Conservation (phyloP, 2,797 vertebrate species). For the Spinus pinus region DNA sequence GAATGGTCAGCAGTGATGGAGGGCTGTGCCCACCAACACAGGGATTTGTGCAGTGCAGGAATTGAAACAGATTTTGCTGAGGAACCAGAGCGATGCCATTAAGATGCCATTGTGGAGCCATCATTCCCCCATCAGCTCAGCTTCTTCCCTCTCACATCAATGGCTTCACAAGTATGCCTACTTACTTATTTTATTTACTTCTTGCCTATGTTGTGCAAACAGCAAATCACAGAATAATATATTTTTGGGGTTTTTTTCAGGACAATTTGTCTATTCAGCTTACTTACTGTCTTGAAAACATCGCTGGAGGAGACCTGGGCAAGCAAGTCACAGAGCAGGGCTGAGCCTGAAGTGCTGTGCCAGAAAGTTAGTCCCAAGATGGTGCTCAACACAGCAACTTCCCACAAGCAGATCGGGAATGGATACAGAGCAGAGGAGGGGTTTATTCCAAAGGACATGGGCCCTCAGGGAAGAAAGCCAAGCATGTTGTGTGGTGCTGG, state of each 20-base stretch:
- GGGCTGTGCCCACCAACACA: neutral
- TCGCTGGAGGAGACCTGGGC: neutral
- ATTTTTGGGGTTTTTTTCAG: neutral
- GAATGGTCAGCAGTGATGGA: neutral
- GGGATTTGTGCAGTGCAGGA: neutral
- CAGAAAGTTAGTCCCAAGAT: neutral
- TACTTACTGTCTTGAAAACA: neutral
- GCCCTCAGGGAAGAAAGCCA: neutral
- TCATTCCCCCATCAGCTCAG: neutral
- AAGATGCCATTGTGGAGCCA: neutral
- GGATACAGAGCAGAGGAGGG: neutral
- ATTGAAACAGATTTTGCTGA: neutral
- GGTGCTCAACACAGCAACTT: neutral
- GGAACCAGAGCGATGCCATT: neutral
- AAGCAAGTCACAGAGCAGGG: neutral
- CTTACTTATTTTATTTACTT: neutral
- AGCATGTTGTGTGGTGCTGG: neutral
- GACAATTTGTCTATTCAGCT: neutral
- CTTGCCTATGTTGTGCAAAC: neutral
- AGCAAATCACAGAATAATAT: neutral
- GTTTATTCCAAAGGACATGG: neutral
- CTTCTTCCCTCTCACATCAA: neutral
- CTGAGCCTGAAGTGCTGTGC: neutral
- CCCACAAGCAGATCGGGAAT: fast-evolving
- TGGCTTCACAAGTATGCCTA: neutral